Conservation (phyloP, 2,113 vertebrate genomes). For the Cephalopholis sonnerati region DNA sequence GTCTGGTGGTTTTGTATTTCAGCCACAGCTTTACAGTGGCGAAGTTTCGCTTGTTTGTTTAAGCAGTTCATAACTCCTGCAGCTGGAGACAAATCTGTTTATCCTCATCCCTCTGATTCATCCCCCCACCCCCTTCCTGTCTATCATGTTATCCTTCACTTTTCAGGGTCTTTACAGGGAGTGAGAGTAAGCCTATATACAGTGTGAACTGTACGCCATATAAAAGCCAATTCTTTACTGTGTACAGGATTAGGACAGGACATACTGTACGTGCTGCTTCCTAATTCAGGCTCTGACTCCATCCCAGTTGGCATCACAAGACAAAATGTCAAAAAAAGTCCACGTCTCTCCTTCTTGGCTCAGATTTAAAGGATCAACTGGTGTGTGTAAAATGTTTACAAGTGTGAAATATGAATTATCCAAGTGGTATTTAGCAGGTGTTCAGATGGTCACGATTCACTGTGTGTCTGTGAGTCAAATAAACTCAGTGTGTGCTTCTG, state of each 20-base stretch:
- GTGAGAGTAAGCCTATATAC: not conserved
- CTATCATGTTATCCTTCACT: not conserved
- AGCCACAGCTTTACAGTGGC: not conserved
- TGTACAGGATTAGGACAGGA: not conserved
- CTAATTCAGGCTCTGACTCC: not conserved
- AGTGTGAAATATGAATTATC: constrained; percentile 9
- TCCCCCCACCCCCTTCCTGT: not conserved
- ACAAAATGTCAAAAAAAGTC: not conserved
- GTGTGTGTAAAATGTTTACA: not conserved
- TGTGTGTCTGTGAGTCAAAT: not conserved
- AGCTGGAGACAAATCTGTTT: constrained; percentile 8
- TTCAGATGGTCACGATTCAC: not conserved
- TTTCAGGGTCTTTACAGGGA: constrained; percentile 2
- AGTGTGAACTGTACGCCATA: not conserved
- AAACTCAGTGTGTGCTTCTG: not conserved
- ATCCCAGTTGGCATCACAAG: not conserved
- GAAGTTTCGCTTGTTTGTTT: not conserved
- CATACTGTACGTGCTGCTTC: not conserved
- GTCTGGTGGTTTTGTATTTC: not conserved
- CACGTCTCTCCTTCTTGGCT: not conserved
- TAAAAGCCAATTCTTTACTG: not conserved
- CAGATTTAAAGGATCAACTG: not conserved
- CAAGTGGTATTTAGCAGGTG: not conserved
- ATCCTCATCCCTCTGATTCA: constrained; percentile 15
- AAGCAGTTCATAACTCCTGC: not conserved